Evolutionary conservation across 2,888 invertebrate species (phyloP).

Genomic region (Beris chalybata): DNA sequence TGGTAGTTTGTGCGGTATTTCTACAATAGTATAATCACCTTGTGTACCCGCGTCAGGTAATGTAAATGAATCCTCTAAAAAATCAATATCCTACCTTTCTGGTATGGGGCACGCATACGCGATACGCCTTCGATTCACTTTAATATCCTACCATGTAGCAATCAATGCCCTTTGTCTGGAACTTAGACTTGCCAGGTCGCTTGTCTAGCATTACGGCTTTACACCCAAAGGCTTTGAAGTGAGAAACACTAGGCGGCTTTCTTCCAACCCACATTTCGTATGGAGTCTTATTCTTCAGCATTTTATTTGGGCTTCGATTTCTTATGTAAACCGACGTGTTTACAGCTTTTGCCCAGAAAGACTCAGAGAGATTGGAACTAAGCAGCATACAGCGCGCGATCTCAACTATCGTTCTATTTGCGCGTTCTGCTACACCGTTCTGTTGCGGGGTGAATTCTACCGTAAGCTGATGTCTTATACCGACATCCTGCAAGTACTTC

Average conservation of each 20-base stretch:
- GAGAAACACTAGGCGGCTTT: constrained; percentile 37
- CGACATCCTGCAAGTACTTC: constrained; percentile 29
- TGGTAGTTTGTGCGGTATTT: too few species aligned
- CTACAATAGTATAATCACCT: too few species aligned
- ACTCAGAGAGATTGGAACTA: constrained; percentile 41
- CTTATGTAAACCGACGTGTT: constrained; percentile 39
- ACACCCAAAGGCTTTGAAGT: constrained; percentile 39
- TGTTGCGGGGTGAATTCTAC: constrained; percentile 38
- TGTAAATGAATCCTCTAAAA: constrained; percentile 4
- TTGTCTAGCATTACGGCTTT: constrained; percentile 38
- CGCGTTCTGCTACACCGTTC: constrained; percentile 39
- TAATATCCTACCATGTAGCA: constrained; percentile 40
- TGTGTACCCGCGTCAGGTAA: too few species aligned
- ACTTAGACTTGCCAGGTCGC: constrained; percentile 33
- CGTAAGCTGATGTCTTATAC: constrained; percentile 28
- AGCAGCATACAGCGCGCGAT: constrained; percentile 44
- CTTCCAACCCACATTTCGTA: constrained; percentile 41
- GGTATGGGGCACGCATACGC: neutral
- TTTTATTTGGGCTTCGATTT: constrained; percentile 39
- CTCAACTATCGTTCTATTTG: constrained; percentile 41
- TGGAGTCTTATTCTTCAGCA: constrained; percentile 39
- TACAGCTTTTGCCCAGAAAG: constrained; percentile 41
- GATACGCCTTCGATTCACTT: too few species aligned
- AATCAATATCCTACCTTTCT: constrained; percentile 4
- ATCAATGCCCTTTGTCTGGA: constrained; percentile 37